Evolutionary conservation across 2,888 invertebrate species (phyloP), one percentile per base, ranked within the genome.

Genomic region (Chrysolina oricalcia): DNA sequence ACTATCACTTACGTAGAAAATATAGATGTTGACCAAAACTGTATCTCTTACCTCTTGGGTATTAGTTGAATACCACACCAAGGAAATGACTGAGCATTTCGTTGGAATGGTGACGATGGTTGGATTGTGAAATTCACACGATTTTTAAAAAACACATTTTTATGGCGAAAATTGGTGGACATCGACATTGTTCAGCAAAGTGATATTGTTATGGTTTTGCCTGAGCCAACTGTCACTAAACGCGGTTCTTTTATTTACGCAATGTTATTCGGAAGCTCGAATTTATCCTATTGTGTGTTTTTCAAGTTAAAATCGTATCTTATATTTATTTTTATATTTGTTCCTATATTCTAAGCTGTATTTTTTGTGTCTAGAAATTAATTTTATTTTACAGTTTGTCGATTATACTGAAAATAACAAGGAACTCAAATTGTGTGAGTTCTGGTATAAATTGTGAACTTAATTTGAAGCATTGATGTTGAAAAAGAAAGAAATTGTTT

Each of bases 201-300:
- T 73, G 74, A 79, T 71, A 70, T 77, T 70, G 70, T 78, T 73
- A 76, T 56, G 65, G 70, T 79, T 72, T 72, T 76, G 59, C 72
- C 75, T 64, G 66, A 79, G 64, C 75, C 78, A 56, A 73, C 66
- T 71, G 63, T 71, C 46, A 62, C 75, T 69, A 66, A 75, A 71
- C 67, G 75, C 41, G 75, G 66, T 65, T 41, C 50, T 53, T 53
- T 53, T 53, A 65, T 71, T 53, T 72, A 56, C 48, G 8, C 72
- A 62, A 53, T 72, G 53, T 71, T 56, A 65, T 72, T n/a, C n/a
- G n/a, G n/a, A n/a, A n/a, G n/a, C n/a, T 72, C 63, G 56, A 43
- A 43, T n/a, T 63, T 35, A 35, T 35, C 35, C 35, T 35, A 35
- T 3, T 6, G 35, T 35, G 35, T 35, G 35, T 35, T 35, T 35